Evolutionary conservation across 35 echinoderm and acorn worm species (phyloP).

Genomic region (Apostichopus japonicus): DNA sequence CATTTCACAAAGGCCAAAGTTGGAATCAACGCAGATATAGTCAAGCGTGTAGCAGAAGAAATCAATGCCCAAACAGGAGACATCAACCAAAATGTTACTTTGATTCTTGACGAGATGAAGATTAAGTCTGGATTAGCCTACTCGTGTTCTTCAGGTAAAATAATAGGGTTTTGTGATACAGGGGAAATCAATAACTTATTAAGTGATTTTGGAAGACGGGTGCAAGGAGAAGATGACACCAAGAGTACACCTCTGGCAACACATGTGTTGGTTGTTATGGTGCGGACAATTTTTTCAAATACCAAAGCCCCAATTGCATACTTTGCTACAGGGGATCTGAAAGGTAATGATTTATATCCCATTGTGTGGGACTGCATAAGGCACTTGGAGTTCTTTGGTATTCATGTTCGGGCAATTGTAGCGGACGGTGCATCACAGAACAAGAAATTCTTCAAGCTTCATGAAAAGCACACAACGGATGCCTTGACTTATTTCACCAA

Average conservation of each 20-base stretch:
- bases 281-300: not conserved
- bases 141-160: too few species aligned
- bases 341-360: not conserved
- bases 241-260: not conserved
- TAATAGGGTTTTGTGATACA: too few species aligned
- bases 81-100: too few species aligned
- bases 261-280: constrained; percentile 23
- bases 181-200: too few species aligned
- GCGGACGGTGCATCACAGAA: constrained; percentile 12
- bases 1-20: too few species aligned
- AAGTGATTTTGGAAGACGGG: too few species aligned
- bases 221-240: too few species aligned
- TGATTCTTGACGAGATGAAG: too few species aligned
- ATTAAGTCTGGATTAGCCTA: constrained; percentile 3
- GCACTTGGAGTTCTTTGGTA: not conserved
- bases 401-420: not conserved
- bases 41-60: not conserved
- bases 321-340: not conserved
- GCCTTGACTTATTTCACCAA: not conserved
- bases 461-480: too few species aligned
- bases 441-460: not conserved
- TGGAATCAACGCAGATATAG: too few species aligned
- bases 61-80: too few species aligned
- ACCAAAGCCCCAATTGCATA: constrained; percentile 15
- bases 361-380: not conserved